These are phyloP conservation scores for Hypanus sabinus DNA, from an alignment of 2,113 vertebrate species.

Conservation along the genomic window DNA sequence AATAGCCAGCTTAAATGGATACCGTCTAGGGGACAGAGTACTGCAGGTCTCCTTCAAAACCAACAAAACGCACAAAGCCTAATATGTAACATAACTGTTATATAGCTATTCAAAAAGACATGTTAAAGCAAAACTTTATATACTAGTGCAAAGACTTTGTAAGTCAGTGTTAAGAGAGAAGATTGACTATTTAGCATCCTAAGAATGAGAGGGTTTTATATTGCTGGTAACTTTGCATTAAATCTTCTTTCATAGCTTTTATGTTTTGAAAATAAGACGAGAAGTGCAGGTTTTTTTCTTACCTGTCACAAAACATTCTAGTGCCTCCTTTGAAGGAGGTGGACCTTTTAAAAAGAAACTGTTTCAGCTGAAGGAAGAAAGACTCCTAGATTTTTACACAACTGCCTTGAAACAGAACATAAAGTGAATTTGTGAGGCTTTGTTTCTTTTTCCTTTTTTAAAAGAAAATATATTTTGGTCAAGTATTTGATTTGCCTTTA, in stretches of 20 bases:
- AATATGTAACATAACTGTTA: conserved; percentile 59
- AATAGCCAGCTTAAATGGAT: conserved; percentile 97
- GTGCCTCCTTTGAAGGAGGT: conserved; percentile 77
- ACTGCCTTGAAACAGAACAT: conserved; percentile 76
- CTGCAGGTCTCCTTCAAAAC: conserved; percentile 99
- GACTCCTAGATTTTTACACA: conserved; percentile 64
- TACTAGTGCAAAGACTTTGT: conserved; percentile 77
- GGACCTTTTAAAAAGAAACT: conserved; percentile 67
- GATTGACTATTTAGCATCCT: conserved; percentile 75
- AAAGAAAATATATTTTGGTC: conserved; percentile 61
- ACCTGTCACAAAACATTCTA: conserved; percentile 75
- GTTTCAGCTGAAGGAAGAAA: conserved; percentile 71
- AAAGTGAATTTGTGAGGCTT: conserved; percentile 57
- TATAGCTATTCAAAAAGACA: conserved; percentile 77
- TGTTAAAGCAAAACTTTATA: conserved; percentile 65
- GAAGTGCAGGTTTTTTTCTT: conserved; percentile 66
- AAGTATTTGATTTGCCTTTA: conserved; percentile 55
- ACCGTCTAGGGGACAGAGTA: conserved; percentile 93
- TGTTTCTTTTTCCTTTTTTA: conserved; percentile 60
- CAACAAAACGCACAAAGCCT: conserved; percentile 99
- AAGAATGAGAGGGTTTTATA: conserved; percentile 75
- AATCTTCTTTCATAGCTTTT: conserved; percentile 78
- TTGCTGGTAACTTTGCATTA: conserved; percentile 73
- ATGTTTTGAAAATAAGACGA: conserved; percentile 76
- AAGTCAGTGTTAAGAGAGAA: conserved; percentile 83